Evolutionary conservation across 2,888 invertebrate genomes (phyloP).

Genomic region (Deroplatys truncata): DNA sequence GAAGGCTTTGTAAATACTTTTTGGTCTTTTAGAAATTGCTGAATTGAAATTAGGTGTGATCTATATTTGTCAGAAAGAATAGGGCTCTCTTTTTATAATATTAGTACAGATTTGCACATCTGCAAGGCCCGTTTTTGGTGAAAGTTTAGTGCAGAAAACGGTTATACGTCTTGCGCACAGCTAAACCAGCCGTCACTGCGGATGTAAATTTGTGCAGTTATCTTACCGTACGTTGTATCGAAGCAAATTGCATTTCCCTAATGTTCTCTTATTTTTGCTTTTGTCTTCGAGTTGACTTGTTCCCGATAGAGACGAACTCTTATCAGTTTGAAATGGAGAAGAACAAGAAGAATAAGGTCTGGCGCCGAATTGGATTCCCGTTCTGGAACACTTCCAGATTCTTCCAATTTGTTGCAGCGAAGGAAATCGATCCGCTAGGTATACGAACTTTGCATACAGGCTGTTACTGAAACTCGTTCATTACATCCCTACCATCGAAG

Average conservation of each 20-base stretch:
- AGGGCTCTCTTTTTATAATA: too few species aligned
- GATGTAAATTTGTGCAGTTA: neutral
- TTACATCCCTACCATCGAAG: too few species aligned
- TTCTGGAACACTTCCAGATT: neutral
- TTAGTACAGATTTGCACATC: too few species aligned
- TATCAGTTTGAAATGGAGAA: neutral
- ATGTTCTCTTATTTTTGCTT: neutral
- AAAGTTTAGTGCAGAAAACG: too few species aligned
- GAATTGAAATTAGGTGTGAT: too few species aligned
- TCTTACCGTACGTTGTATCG: neutral
- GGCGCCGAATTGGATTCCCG: neutral
- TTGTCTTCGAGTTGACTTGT: neutral
- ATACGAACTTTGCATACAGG: neutral
- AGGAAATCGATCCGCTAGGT: neutral
- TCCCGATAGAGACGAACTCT: neutral
- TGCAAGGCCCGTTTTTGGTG: too few species aligned
- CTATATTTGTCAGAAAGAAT: too few species aligned
- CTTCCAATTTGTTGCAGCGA: neutral
- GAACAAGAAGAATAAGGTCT: neutral
- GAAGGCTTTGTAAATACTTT: too few species aligned
- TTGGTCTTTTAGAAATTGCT: too few species aligned
- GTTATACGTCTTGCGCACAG: too few species aligned
- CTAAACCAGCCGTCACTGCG: neutral
- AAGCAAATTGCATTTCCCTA: neutral
- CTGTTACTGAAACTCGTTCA: neutral